Evolutionary conservation across 2,888 invertebrate species (phyloP).

Genomic region (Celastrina argiolus): DNA sequence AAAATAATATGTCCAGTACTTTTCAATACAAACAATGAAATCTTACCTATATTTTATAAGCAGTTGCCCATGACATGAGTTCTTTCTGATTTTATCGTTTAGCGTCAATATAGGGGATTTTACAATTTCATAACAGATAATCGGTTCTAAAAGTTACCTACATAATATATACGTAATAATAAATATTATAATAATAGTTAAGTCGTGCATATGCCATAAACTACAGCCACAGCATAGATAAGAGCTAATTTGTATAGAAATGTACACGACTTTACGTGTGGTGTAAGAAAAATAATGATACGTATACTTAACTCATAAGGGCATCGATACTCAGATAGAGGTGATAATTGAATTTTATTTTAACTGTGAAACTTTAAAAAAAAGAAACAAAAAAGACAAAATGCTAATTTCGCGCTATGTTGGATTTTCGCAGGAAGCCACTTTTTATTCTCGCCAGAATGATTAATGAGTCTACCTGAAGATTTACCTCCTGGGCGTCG

Average conservation of each 20-base stretch:
- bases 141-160: too few relatives aligned
- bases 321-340: too few relatives aligned
- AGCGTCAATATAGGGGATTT: too few relatives aligned
- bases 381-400: background rate
- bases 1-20: too few relatives aligned
- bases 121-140: too few relatives aligned
- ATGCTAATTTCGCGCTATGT: constrained; percentile 14
- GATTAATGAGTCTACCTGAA: constrained; percentile 44
- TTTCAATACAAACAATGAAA: too few relatives aligned
- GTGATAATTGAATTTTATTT: too few relatives aligned
- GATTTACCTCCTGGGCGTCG: constrained; percentile 23
- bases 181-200: background rate
- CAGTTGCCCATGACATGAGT: too few relatives aligned
- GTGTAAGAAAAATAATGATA: background rate
- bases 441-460: constrained; percentile 44
- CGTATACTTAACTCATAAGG: too few relatives aligned
- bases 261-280: background rate
- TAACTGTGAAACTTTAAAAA: background rate
- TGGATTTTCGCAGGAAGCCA: constrained; percentile 25
- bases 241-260: background rate
- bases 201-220: background rate
- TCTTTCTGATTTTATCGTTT: too few relatives aligned
- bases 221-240: background rate
- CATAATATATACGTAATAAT: background rate
- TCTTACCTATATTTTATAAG: too few relatives aligned